Base-by-base conservation (phyloP, 2,888 invertebrate species). In the Diaprepes abbreviatus region DNA sequence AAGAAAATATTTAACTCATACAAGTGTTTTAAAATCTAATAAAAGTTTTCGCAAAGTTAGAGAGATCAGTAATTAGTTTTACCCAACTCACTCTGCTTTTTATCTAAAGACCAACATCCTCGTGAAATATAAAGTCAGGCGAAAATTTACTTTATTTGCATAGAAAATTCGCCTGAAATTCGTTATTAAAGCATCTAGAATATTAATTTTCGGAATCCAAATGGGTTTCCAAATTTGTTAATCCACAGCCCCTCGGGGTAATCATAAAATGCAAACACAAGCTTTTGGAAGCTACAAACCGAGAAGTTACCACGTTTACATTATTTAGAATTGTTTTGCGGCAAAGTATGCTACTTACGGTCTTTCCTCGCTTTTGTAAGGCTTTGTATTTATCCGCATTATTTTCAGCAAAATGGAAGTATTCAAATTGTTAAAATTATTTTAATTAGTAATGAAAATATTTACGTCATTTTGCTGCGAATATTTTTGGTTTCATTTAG, bases 291-390 rank as follows among this genome's bases (percentile, higher is more conserved):
- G 14, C 38, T 16, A 38, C 40, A 40, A 40, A 40, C 16, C 19
- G 19, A 40, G 17, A 19, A 40, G 9, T 40, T 40, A 40, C 40
- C 40, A 6, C 40, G 40, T 40, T 40, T 40, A 40, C 40, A 40
- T 19, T 40, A 40, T 40, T 40, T 19, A 7, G 19, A 40, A 40
- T 40, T 19, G 19, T 40, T 40, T 40, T 40, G 19, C 9, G 40
- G 40, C 9, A 40, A 38, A 40, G 9, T 14, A n/a, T 0, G 19
- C 19, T 40, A 40, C 40, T 40, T 19, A 40, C 17, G 16, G 17
- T 9, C 40, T 19, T 6, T 40, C 3, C 19, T 7, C 10, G 40
- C 40, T 40, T 40, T 40, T 40, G 19, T 40, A 5, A 17, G 40
- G 17, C 19, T 40, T 38, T 38, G 38, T 38, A 5, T 38, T 38